Evolutionary conservation across 2,797 vertebrate genomes (phyloP).

Genomic region (Taeniopygia guttata): DNA sequence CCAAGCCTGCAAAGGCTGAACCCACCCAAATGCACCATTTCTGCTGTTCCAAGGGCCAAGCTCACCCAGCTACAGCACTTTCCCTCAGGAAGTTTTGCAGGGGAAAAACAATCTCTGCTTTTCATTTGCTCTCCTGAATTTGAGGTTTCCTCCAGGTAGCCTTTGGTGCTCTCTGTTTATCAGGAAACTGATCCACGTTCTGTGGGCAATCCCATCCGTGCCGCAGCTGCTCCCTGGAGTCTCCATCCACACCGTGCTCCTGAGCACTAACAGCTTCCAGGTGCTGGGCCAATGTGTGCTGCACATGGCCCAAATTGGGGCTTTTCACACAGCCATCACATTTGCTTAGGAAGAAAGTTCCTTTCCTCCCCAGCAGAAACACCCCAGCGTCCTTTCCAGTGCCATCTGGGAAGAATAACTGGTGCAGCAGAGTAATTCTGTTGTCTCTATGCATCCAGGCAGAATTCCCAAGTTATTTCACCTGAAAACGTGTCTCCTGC

Average conservation of each 20-base stretch:
- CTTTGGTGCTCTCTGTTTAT: background rate
- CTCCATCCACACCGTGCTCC: background rate
- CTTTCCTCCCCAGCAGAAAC: background rate
- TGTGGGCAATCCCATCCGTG: background rate
- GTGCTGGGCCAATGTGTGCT: background rate
- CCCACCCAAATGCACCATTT: background rate
- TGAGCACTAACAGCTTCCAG: background rate
- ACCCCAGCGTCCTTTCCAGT: background rate
- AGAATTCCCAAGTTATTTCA: conserved; percentile 11
- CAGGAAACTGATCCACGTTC: background rate
- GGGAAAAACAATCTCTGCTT: background rate
- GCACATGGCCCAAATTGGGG: background rate
- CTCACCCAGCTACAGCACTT: accelerated
- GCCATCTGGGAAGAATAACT: conserved; percentile 38
- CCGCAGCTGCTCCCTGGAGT: background rate
- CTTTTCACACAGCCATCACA: conserved; percentile 1
- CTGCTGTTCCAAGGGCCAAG: background rate
- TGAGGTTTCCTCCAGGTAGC: background rate
- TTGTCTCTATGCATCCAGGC: background rate
- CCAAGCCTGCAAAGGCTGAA: background rate
- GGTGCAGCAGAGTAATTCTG: background rate
- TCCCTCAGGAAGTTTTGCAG: background rate
- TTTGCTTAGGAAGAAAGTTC: background rate
- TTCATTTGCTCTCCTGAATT: background rate
- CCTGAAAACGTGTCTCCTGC: conserved; percentile 19